Evolutionary conservation across 2,113 vertebrate genomes (phyloP).

Genomic region (Hassar affinis): DNA sequence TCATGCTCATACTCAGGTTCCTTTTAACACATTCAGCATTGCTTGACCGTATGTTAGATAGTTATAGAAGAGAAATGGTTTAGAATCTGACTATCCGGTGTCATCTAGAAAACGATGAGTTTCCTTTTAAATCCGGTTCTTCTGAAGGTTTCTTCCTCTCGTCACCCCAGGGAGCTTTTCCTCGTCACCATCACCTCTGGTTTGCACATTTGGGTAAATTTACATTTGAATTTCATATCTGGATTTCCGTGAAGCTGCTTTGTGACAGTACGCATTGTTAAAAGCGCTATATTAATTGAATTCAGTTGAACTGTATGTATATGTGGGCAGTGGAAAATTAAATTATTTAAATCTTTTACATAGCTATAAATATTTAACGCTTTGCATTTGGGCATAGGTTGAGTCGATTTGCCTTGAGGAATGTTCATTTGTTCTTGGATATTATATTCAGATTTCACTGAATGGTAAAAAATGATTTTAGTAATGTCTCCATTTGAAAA

Average conservation of each 20-base stretch:
- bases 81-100: neutral
- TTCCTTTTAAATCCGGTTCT: neutral
- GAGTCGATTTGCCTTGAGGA: neutral
- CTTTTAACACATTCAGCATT: neutral
- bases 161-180: neutral
- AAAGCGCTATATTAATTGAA: too few species aligned
- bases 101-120: neutral
- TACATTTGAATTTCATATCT: neutral
- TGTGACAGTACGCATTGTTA: too few species aligned
- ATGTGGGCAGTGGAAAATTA: neutral
- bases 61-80: neutral
- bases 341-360: neutral
- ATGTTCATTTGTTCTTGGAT: neutral
- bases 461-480: neutral
- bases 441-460: neutral
- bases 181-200: neutral
- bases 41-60: neutral
- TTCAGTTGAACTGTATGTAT: neutral
- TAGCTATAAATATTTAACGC: neutral
- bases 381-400: neutral
- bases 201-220: neutral
- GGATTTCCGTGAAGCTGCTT: too few species aligned
- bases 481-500: neutral
- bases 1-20: neutral
- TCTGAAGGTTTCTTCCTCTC: neutral